Evolutionary conservation across 2,797 vertebrate species (phyloP), one percentile per base, ranked within the genome.

Genomic region (Meriones psammophilus): DNA sequence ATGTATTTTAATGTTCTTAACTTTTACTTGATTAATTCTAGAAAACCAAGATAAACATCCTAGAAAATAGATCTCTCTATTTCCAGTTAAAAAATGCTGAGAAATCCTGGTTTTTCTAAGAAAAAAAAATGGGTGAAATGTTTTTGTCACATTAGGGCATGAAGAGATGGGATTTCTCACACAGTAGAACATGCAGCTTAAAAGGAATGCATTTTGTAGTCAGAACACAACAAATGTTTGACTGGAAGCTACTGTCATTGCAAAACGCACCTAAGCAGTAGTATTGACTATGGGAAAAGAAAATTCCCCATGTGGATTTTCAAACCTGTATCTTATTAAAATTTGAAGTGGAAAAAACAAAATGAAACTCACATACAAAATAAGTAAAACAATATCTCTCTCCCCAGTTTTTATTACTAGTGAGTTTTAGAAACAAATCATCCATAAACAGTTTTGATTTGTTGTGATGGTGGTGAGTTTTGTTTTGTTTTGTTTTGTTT

Each of bases 361-460:
- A 92, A 39, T 24, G 95, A 62, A 69, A 60, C 1, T 84, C 18
- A 74, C 83, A 88, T 66, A 54, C 24, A 26, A 94, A 96, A 96
- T 88, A 97, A 96, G 93, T 92, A 94, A 95, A 94, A 62, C 91
- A 89, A 64, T 85, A 69, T 95, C 80, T 60, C 69, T 71, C 3
- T 42, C 60, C 24, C 28, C 50, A 36, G 33, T 92, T 94, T 95
- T 92, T 91, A 88, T 94, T 83, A 87, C 77, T 58, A 77, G 56
- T 36, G 71, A 89, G 76, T 91, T 95, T 96, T 91, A 89, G 83
- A 96, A 94, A 88, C 46, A 95, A 97, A 93, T 86, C 13, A 94
- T 62, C 58, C 66, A 62, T 39, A 92, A 92, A 92, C 14, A 95
- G 22, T 30, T 22, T 71, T 64, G 62, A 71, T 80, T 80, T 81